Evolutionary conservation across 1,140 invertebrate genomes (phyloP).

Genomic region (Drosophila watanabei): DNA sequence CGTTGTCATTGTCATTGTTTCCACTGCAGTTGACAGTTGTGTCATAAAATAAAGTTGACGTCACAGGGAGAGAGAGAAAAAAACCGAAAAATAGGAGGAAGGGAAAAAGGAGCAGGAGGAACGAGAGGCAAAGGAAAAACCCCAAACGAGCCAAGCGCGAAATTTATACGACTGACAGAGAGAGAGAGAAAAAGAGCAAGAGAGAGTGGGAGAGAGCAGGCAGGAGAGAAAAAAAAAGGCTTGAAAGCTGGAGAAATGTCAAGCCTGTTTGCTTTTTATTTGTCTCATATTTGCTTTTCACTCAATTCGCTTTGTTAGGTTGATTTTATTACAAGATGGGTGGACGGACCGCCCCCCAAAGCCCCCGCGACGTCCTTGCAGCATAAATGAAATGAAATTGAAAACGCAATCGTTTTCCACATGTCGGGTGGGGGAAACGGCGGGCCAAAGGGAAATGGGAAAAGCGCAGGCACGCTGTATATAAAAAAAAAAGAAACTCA

Average conservation of each 20-base stretch:
- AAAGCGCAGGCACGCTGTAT: slow-evolving; percentile 15
- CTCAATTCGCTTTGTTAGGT: slow-evolving; percentile 79
- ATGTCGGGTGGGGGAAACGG: slow-evolving; percentile 45
- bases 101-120: background rate
- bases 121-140: slow-evolving; percentile 14
- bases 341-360: slow-evolving; percentile 4
- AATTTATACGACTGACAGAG: slow-evolving; percentile 45
- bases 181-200: too few relatives aligned
- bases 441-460: slow-evolving; percentile 12
- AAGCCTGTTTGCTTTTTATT: slow-evolving; percentile 77
- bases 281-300: slow-evolving; percentile 83
- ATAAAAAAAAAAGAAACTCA: slow-evolving; percentile 5
- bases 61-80: slow-evolving; percentile 19
- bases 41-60: slow-evolving; percentile 73
- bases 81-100: background rate
- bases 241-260: slow-evolving; percentile 47
- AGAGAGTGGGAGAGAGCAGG: background rate
- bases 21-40: slow-evolving; percentile 68
- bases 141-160: slow-evolving; percentile 54
- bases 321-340: slow-evolving; percentile 74
- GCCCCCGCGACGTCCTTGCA: slow-evolving; percentile 6
- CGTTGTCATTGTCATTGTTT: slow-evolving; percentile 51
- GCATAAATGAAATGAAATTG: slow-evolving; percentile 79
- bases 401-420: slow-evolving; percentile 78
- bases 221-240: slow-evolving; percentile 28